Conservation (phyloP, 2,888 invertebrate species). For the Capitulum mitella region DNA sequence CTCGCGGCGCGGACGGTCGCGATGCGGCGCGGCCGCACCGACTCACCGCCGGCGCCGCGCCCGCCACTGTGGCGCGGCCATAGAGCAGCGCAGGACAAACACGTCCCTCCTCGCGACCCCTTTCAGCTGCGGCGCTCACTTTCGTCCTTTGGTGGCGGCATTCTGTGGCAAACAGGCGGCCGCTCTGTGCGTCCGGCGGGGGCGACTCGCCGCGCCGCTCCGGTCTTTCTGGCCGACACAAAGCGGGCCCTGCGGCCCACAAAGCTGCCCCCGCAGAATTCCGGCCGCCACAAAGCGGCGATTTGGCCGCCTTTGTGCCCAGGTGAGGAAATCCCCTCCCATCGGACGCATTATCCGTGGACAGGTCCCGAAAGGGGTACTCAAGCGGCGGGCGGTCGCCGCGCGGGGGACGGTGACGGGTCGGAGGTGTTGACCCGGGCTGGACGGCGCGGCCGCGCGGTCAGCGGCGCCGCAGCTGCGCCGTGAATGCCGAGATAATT, state of each 20-base stretch:
- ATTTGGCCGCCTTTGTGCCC: slow-evolving; percentile 1
- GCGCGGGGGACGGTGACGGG: not conserved
- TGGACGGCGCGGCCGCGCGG: not conserved
- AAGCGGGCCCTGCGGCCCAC: not conserved
- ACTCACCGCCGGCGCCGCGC: not conserved
- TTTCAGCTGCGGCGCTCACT: not conserved
- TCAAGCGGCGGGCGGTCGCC: not conserved
- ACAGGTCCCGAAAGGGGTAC: slow-evolving; percentile 13
- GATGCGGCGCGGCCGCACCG: too few relatives aligned
- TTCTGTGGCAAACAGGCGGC: slow-evolving; percentile 10
- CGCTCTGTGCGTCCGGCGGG: not conserved
- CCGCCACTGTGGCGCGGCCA: not conserved
- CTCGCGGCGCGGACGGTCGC: too few relatives aligned
- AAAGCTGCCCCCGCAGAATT: slow-evolving; percentile 13
- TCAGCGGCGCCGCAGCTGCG: not conserved
- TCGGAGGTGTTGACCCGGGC: not conserved
- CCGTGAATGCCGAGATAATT: not conserved
- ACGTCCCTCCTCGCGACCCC: not conserved
- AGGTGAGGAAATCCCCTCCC: slow-evolving; percentile 21
- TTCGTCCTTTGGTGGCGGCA: not conserved
- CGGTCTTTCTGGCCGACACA: not conserved
- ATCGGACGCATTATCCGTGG: not conserved
- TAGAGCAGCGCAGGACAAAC: not conserved
- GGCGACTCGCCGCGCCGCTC: not conserved
- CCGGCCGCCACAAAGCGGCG: slow-evolving; percentile 14